phyloP scores from a whole-genome alignment of 2,113 vertebrate species.

The Sarotherodon lohbergeri region DNA sequence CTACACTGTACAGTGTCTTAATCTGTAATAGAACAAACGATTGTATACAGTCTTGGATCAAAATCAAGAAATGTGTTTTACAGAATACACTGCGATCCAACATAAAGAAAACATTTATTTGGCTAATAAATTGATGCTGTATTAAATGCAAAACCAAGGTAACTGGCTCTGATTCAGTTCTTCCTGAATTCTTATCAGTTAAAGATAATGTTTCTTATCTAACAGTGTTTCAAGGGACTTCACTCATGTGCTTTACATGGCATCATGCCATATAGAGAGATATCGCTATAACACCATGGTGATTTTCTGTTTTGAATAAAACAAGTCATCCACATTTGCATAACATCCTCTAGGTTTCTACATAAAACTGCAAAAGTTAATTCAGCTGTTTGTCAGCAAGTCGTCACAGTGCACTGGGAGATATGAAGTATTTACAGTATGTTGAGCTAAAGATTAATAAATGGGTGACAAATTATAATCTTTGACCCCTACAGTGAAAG shows the following conservation, averaged over 20 bases:
- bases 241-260: background rate
- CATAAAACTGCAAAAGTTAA: background rate
- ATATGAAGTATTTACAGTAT: background rate
- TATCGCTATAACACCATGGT: background rate
- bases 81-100: conserved; percentile 1
- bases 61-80: background rate
- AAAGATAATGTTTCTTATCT: background rate
- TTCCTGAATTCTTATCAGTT: background rate
- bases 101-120: background rate
- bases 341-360: background rate
- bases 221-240: background rate
- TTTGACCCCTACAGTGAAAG: background rate
- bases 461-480: background rate
- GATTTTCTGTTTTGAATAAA: background rate
- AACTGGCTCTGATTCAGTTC: conserved; percentile 12
- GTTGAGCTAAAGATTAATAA: background rate
- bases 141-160: conserved; percentile 13
- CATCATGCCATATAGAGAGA: background rate
- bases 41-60: background rate
- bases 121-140: background rate
- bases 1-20: background rate
- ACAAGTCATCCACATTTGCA: background rate
- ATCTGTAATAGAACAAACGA: background rate
- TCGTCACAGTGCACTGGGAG: background rate
- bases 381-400: background rate